Conservation (phyloP, 2,113 vertebrate species). For the Raja brachyura region DNA sequence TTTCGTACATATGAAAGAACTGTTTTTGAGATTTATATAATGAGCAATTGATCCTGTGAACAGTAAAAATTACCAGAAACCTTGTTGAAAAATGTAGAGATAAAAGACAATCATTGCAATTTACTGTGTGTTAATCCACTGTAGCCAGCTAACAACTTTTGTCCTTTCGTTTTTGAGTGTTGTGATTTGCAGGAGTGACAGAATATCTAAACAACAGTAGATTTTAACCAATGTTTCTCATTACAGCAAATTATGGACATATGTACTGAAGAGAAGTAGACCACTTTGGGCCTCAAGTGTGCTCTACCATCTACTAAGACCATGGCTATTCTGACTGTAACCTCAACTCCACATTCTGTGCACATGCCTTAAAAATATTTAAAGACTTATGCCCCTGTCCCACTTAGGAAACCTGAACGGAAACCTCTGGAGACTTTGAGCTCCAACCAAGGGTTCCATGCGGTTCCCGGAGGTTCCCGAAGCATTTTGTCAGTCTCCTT, state of each 20-base stretch:
- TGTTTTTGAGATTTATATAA: not conserved
- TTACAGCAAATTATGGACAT: not conserved
- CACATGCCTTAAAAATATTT: no score
- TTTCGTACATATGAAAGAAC: not conserved
- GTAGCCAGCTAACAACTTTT: not conserved
- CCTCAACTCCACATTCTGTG: no score
- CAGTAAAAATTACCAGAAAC: not conserved
- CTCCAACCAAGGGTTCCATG: no score
- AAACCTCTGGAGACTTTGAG: no score
- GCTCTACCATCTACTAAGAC: no score
- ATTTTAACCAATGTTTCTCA: not conserved
- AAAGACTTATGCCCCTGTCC: no score
- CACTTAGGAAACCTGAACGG: no score
- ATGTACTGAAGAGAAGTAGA: no score
- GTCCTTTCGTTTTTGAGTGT: not conserved
- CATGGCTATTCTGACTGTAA: no score
- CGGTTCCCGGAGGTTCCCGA: no score
- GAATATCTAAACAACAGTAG: not conserved
- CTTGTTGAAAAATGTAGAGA: not conserved
- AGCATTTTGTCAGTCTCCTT: no score
- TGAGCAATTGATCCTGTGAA: not conserved
- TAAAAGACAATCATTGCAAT: not conserved
- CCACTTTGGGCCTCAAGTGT: no score
- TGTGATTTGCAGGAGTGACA: not conserved
- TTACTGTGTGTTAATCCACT: not conserved